A percentile compares a stretch with the other conserved stretches of the same genome.
Evolutionary conservation across 1,140 invertebrate species (phyloP).

Genomic region (Bombus picipes): DNA sequence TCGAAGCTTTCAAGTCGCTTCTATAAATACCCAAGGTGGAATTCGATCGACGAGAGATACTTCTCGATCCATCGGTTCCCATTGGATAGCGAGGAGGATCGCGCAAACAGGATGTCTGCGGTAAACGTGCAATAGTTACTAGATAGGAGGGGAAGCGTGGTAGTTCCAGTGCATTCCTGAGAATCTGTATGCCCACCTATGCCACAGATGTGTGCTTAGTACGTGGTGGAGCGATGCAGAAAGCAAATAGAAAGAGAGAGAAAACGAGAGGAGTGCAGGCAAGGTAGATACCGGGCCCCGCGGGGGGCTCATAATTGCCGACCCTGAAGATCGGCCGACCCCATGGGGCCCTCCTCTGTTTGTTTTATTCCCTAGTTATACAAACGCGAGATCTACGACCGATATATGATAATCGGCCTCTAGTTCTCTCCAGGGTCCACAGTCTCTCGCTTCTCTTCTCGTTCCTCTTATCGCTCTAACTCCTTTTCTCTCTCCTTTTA

Average conservation of each 20-base stretch:
- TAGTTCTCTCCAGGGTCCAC: constrained; percentile 56
- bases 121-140: constrained; percentile 47
- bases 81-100: constrained; percentile 9
- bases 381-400: constrained; percentile 82
- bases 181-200: constrained; percentile 59
- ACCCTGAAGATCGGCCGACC: constrained; percentile 81
- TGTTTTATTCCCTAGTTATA: constrained; percentile 83
- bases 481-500: constrained; percentile 19
- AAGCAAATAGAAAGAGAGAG: constrained; percentile 22
- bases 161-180: constrained; percentile 62
- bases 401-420: constrained; percentile 82
- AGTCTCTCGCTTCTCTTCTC: constrained; percentile 27
- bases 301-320: constrained; percentile 83
- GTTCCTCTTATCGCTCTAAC: constrained; percentile 27
- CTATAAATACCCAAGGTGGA: not conserved
- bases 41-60: constrained; percentile 9
- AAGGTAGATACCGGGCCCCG: constrained; percentile 77
- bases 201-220: constrained; percentile 58
- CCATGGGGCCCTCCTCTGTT: constrained; percentile 82
- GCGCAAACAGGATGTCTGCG: constrained; percentile 30
- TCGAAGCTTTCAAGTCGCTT: not conserved
- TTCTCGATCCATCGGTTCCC: constrained; percentile 11
- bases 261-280: constrained; percentile 60
- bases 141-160: constrained; percentile 53
- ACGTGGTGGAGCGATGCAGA: constrained; percentile 53